Conservation (phyloP, 2,797 vertebrate genomes). For the Epinephelus coioides region DNA sequence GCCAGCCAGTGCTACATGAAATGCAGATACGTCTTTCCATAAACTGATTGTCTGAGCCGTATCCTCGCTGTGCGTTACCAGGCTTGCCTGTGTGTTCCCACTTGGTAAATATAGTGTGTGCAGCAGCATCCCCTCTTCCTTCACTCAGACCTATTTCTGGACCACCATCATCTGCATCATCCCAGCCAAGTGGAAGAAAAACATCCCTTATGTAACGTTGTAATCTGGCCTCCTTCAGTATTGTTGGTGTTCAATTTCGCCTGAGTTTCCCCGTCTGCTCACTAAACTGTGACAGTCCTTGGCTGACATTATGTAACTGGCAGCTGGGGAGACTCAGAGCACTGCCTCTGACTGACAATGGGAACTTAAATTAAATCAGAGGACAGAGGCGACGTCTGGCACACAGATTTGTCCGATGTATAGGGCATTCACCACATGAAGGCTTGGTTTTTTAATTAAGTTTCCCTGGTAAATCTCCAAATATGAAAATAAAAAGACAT, state of each 20-base stretch:
- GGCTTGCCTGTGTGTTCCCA: slow-evolving; percentile 6
- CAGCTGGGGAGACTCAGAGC: slow-evolving; percentile 66
- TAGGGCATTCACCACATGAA: slow-evolving; percentile 2
- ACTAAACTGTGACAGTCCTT: slow-evolving; percentile 67
- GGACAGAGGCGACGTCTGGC: slow-evolving; percentile 27
- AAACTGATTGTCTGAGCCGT: background rate
- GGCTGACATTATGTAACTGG: slow-evolving; percentile 77
- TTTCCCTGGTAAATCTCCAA: background rate
- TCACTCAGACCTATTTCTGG: slow-evolving; percentile 74
- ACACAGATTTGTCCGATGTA: slow-evolving; percentile 36
- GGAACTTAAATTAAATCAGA: slow-evolving; percentile 71
- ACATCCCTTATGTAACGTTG: slow-evolving; percentile 71
- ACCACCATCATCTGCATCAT: slow-evolving; percentile 69
- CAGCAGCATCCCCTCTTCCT: slow-evolving; percentile 55
- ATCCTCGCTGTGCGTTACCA: slow-evolving; percentile 12
- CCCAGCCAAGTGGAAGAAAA: slow-evolving; percentile 73
- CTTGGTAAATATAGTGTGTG: slow-evolving; percentile 33
- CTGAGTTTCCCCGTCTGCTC: slow-evolving; percentile 56
- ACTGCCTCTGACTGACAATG: slow-evolving; percentile 66
- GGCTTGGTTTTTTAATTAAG: background rate
- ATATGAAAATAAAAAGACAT: background rate
- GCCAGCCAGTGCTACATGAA: slow-evolving; percentile 14
- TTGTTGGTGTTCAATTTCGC: slow-evolving; percentile 55
- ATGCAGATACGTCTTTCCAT: slow-evolving; percentile 16
- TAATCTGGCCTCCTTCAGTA: slow-evolving; percentile 55